These are phyloP conservation scores for Julus scanicus DNA, from an alignment of 2,888 invertebrate species.

Conservation along the genomic window DNA sequence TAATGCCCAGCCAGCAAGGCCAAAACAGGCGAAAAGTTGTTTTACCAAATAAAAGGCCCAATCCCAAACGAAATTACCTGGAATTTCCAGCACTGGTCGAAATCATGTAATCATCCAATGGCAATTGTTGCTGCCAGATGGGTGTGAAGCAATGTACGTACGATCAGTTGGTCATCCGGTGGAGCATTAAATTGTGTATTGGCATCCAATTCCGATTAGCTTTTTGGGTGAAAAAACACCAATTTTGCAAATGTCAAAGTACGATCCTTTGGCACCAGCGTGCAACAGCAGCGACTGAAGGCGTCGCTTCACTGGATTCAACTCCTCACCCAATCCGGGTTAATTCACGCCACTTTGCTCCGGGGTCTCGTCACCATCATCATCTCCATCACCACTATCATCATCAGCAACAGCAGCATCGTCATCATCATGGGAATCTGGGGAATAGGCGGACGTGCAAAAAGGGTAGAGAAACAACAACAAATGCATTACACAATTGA, in stretches of 20 bases:
- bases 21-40: too few relatives aligned
- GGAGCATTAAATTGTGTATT: neutral
- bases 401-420: slow-evolving; percentile 8
- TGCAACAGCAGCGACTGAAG: neutral
- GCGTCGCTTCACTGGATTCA: neutral
- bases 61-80: too few relatives aligned
- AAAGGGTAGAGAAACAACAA: slow-evolving; percentile 40
- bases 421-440: slow-evolving; percentile 48
- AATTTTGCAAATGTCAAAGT: neutral
- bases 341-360: neutral
- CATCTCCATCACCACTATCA: neutral
- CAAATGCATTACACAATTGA: slow-evolving; percentile 48
- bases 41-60: too few relatives aligned
- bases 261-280: neutral
- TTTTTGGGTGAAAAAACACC: neutral
- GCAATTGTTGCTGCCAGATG: neutral
- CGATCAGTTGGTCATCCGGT: neutral
- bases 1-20: too few relatives aligned
- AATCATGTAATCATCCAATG: too few relatives aligned
- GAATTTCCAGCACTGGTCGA: too few relatives aligned
- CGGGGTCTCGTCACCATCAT: slow-evolving; percentile 24
- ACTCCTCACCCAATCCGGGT: neutral
- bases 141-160: neutral
- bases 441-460: slow-evolving; percentile 49
- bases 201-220: slow-evolving; percentile 7